These are phyloP conservation scores for Orbicella faveolata DNA, from an alignment of 64 coral and sea anemone genomes.

Conservation along the genomic window DNA sequence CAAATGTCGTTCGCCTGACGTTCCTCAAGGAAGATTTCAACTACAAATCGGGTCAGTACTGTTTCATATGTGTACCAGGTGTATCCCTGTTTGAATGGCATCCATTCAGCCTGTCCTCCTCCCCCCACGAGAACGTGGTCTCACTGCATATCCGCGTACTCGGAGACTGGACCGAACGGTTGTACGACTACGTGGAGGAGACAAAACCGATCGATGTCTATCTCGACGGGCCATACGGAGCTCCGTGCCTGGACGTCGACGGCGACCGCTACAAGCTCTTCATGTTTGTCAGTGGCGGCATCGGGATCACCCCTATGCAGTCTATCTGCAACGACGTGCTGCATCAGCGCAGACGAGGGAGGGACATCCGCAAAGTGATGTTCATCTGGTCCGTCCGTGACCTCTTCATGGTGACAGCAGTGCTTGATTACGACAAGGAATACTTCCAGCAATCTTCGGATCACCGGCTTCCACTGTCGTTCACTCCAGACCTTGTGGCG, in stretches of 20 bases:
- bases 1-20: conserved; percentile 70
- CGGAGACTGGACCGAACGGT: conserved; percentile 66
- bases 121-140: conserved; percentile 73
- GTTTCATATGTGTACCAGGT: conserved; percentile 68
- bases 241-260: conserved; percentile 67
- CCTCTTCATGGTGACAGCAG: conserved; percentile 75
- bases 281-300: conserved; percentile 75
- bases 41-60: conserved; percentile 77
- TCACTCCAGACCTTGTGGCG: conserved; percentile 64
- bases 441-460: conserved; percentile 55
- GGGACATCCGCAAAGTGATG: conserved; percentile 46
- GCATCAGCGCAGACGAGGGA: conserved; percentile 47
- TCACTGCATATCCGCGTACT: conserved; percentile 71
- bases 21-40: conserved; percentile 66
- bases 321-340: conserved; percentile 81
- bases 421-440: conserved; percentile 71
- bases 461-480: conserved; percentile 57
- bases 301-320: conserved; percentile 80
- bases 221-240: conserved; percentile 74
- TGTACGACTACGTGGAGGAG: conserved; percentile 51
- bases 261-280: conserved; percentile 67
- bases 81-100: conserved; percentile 75
- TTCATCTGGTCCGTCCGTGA: conserved; percentile 84
- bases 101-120: conserved; percentile 72
- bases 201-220: conserved; percentile 54